Evolutionary conservation across 2,113 vertebrate genomes (phyloP).

Genomic region (Pantherophis guttatus): DNA sequence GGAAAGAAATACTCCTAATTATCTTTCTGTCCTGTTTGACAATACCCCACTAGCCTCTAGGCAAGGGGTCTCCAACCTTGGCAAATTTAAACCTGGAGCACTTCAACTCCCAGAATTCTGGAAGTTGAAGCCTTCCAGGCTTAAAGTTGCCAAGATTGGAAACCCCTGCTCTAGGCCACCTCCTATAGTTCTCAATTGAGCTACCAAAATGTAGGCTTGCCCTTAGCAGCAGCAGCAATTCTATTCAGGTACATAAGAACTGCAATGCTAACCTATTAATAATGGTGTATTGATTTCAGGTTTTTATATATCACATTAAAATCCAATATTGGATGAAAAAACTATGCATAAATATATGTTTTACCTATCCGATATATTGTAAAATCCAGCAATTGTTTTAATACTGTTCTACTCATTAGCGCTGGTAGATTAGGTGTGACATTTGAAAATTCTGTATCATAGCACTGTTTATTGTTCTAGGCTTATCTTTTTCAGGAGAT

Average conservation of each 20-base stretch:
- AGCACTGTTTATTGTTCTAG: neutral
- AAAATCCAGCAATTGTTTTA: neutral
- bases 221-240: neutral
- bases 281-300: neutral
- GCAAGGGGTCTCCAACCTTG: too few relatives aligned
- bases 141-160: too few relatives aligned
- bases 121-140: too few relatives aligned
- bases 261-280: neutral
- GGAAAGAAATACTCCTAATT: neutral
- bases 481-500: neutral
- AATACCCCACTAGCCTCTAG: neutral
- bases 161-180: neutral
- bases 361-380: neutral
- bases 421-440: neutral
- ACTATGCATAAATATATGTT: neutral
- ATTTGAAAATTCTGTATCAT: neutral
- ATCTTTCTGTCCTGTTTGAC: neutral
- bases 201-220: neutral
- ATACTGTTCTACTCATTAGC: neutral
- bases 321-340: neutral
- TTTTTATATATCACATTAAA: neutral
- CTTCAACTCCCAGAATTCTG: too few relatives aligned
- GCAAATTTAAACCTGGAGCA: too few relatives aligned
- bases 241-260: neutral
- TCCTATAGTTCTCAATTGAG: neutral